Evolutionary conservation across 2,888 invertebrate genomes (phyloP), one percentile per base, ranked within the genome.

Genomic region (Drepanosiphum platanoidis): DNA sequence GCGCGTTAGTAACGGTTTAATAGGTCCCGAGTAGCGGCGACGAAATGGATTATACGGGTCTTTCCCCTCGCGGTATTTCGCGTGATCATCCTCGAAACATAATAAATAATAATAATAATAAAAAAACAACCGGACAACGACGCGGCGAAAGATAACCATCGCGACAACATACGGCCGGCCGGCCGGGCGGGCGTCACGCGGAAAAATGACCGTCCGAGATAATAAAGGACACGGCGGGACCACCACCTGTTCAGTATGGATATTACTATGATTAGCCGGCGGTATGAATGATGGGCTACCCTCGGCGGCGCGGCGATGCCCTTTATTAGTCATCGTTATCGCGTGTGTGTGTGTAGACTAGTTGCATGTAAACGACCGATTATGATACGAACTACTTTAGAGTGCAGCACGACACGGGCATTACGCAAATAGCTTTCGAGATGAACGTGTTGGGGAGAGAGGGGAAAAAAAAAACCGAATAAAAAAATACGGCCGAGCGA

Each of bases 251-350:
- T 84, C 77, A 75, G 58, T 84, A 77, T 77, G 75, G 83, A 75
- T 84, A 84, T 77, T 68, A 84, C 84, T 36, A 68, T 75, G 77
- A 77, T 77, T 77, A 84, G 68, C 52, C 34, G 77, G 36, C 22
- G 3, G 46, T 36, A 70, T 30, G 46, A 70, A 75, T 13, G 64
- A 83, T 46, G 46, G 66, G 36, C 74, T 39, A 66, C 84, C 84
- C 84, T 68, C 58, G 3, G 30, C 75, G 46, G 32, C 27, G 74
- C 68, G 18, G 39, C 27, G 74, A 75, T n/a, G 66, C 18, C 77
- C 58, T 52, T 84, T 84, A 84, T 84, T 84, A 84, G 77, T 84
- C 84, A 84, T 84, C 84, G 68, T 77, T 70, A 58, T 58, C 72
- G 64, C 32, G 74, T 75, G 30, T 72, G 72, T 61, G 64, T 64